Evolutionary conservation across 2,888 invertebrate species (phyloP).

Genomic region (Agrotis ipsilon): DNA sequence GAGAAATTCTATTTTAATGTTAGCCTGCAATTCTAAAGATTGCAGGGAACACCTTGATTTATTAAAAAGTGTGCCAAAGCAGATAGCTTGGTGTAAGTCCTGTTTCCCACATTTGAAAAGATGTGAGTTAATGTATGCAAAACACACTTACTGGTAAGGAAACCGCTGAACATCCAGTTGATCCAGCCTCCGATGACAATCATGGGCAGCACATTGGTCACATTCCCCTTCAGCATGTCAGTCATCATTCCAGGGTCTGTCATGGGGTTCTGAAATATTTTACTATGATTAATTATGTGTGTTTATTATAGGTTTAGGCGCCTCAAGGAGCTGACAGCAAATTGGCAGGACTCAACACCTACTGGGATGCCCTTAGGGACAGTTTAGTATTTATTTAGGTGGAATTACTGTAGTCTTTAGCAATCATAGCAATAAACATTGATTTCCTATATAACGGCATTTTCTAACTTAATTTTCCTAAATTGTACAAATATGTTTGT

Average conservation of each 20-base stretch:
- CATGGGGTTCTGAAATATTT: conserved; percentile 95
- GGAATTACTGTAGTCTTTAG: background rate
- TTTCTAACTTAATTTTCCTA: conserved; percentile 1
- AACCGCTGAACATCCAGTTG: conserved; percentile 99
- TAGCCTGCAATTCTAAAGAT: too few relatives aligned
- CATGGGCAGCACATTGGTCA: conserved; percentile 99
- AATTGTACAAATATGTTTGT: background rate
- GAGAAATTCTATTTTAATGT: too few relatives aligned
- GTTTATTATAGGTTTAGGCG: too few relatives aligned
- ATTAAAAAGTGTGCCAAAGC: too few relatives aligned
- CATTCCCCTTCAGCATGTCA: conserved; percentile 99
- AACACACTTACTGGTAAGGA: conserved; percentile 96
- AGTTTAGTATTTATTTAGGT: too few relatives aligned
- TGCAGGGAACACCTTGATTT: too few relatives aligned
- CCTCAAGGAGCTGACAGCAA: too few relatives aligned
- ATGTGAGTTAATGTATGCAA: background rate
- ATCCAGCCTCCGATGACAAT: conserved; percentile 99
- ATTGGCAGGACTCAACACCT: too few relatives aligned
- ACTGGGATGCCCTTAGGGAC: too few relatives aligned
- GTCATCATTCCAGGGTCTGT: conserved; percentile 99
- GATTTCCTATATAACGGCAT: background rate
- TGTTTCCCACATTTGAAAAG: too few relatives aligned
- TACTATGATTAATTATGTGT: too few relatives aligned
- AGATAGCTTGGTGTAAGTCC: too few relatives aligned
- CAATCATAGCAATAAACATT: background rate